Evolutionary conservation across 2,113 vertebrate genomes (phyloP).

Genomic region (Pithys albifrons): DNA sequence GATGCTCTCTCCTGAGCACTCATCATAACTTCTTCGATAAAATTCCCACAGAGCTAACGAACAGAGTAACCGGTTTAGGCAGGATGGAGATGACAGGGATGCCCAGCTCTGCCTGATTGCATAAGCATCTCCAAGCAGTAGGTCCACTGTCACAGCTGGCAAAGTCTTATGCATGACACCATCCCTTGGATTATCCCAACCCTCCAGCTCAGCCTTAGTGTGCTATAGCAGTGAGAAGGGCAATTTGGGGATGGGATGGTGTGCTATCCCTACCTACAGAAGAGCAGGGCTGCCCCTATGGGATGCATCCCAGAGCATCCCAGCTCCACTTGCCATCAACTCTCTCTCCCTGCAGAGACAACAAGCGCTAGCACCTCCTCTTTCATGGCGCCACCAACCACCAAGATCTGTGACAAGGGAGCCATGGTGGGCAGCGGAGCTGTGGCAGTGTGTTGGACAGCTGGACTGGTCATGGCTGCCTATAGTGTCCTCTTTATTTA

Average conservation of each 20-base stretch:
- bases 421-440: constrained; percentile 38
- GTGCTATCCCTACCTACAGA: fast-evolving
- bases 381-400: constrained; percentile 64
- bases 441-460: constrained; percentile 64
- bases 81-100: background rate
- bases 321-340: background rate
- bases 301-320: too few relatives aligned
- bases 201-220: background rate
- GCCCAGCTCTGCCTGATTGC: background rate
- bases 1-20: background rate
- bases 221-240: background rate
- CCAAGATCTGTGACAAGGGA: constrained; percentile 61
- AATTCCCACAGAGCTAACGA: background rate
- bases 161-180: background rate
- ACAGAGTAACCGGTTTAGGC: background rate
- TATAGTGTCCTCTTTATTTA: constrained; percentile 71
- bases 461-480: constrained; percentile 63
- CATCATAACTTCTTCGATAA: background rate
- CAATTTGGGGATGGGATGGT: fast-evolving
- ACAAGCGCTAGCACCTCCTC: constrained; percentile 66
- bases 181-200: background rate
- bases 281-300: fast-evolving
- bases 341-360: constrained; percentile 46
- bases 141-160: background rate
- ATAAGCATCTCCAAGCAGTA: background rate